Evolutionary conservation across 2,113 vertebrate species (phyloP).

Genomic region (mouse (Mus musculus)): GRCm39 chr1:29453501-29454000

Average conservation of each 20-base stretch:
- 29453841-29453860: neutral
- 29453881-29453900: no score
- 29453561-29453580: neutral
- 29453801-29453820: no score
- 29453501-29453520: neutral
- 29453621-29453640: neutral
- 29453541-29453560: neutral
- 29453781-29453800: neutral
- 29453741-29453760: neutral
- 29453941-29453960: neutral
- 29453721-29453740: neutral
- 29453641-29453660: neutral
- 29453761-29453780: no score
- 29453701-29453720: neutral
- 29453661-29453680: no score
- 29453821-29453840: neutral
- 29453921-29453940: neutral
- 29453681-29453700: neutral
- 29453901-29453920: neutral
- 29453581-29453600: neutral
- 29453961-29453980: neutral
- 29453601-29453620: neutral
- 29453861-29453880: neutral
- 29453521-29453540: neutral
- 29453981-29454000: neutral